Conservation (phyloP, 2,888 invertebrate species). For the Uloborus plumipes region DNA sequence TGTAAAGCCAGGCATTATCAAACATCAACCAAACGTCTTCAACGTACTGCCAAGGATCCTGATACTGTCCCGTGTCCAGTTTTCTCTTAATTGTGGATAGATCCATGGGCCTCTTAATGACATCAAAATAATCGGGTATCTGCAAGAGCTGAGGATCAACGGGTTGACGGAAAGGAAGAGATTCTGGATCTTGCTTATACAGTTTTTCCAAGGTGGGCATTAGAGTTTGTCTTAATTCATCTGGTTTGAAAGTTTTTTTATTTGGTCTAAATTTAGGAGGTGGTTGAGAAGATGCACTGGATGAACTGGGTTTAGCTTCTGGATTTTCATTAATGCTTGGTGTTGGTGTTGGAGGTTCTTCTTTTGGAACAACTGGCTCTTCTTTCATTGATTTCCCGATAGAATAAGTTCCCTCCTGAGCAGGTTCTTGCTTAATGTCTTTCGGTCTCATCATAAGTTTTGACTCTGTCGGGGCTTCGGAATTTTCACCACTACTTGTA, state of each 20-base stretch:
- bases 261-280: conserved; percentile 64
- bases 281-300: conserved; percentile 57
- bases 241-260: conserved; percentile 82
- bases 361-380: conserved; percentile 73
- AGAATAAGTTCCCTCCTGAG: conserved; percentile 44
- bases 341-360: conserved; percentile 76
- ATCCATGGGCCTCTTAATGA: conserved; percentile 97
- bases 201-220: conserved; percentile 96
- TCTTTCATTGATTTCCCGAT: conserved; percentile 56
- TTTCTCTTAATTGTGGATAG: conserved; percentile 94
- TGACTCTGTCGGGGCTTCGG: conserved; percentile 10
- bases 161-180: conserved; percentile 94
- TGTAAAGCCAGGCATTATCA: conserved; percentile 99
- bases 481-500: conserved; percentile 23
- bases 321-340: conserved; percentile 68
- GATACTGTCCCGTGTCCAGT: conserved; percentile 92
- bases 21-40: conserved; percentile 99
- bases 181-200: conserved; percentile 94
- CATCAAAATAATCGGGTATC: conserved; percentile 91
- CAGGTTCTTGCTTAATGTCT: conserved; percentile 67
- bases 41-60: conserved; percentile 98
- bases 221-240: conserved; percentile 90
- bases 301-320: conserved; percentile 61
- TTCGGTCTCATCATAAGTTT: conserved; percentile 59
- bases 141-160: conserved; percentile 87